These are phyloP conservation scores for Sitta carolinensis DNA, from an alignment of 2,797 vertebrate species.

Conservation along the genomic window DNA sequence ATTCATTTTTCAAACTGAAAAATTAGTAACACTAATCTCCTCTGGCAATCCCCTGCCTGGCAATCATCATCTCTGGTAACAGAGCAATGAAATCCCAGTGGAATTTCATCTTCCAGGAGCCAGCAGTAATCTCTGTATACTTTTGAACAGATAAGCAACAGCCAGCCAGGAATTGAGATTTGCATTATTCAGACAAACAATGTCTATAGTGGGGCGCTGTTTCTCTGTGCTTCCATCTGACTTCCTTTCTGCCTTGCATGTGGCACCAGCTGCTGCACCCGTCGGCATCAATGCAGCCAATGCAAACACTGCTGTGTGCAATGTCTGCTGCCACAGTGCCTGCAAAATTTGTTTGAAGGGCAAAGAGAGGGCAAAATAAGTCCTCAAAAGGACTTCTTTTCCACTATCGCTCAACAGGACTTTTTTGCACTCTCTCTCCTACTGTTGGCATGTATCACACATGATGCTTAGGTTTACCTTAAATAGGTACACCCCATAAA, in stretches of 20 bases:
- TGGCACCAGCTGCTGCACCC: fast-evolving
- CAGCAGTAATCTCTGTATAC: not conserved
- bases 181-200: conserved; percentile 9
- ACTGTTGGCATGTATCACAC: not conserved
- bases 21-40: not conserved
- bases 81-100: not conserved
- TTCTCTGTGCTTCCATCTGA: not conserved
- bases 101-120: not conserved
- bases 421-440: not conserved
- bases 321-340: not conserved
- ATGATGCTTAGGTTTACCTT: not conserved
- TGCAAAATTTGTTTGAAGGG: not conserved
- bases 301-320: not conserved
- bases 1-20: not conserved
- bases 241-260: not conserved
- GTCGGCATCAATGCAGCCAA: not conserved
- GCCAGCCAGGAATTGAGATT: not conserved
- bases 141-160: not conserved
- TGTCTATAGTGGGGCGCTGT: not conserved
- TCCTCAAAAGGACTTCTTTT: not conserved
- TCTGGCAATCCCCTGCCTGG: not conserved
- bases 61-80: not conserved
- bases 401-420: not conserved
- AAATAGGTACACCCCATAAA: not conserved
- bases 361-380: not conserved